Percentiles rank a stretch among this genome's conserved stretches.
These are phyloP conservation scores for Drosophila silvestris DNA, from an alignment of 2,888 invertebrate genomes.

Conservation along the genomic window DNA sequence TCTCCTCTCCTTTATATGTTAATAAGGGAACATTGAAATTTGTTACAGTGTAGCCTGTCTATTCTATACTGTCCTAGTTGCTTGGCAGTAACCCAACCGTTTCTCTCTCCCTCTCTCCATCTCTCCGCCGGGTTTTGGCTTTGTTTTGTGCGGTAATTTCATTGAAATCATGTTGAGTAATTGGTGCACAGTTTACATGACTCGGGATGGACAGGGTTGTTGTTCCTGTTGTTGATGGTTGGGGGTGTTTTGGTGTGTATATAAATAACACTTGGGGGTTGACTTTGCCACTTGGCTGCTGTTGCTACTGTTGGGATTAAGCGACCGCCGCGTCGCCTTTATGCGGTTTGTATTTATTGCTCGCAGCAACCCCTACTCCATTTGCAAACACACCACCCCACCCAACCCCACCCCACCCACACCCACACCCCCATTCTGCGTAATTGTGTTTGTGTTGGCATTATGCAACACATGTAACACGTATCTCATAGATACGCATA, in stretches of 20 bases:
- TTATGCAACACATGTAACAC: conserved; percentile 76
- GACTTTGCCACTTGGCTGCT: conserved; percentile 43
- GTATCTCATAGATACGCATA: conserved; percentile 73
- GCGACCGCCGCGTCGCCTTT: conserved; percentile 71
- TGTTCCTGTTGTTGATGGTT: conserved; percentile 11
- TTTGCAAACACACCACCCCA: not conserved
- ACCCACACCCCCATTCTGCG: not conserved
- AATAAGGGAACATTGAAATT: not conserved
- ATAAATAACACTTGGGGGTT: conserved; percentile 71
- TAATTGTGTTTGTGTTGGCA: conserved; percentile 71
- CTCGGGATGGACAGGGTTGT: conserved; percentile 13
- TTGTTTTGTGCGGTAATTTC: conserved; percentile 82
- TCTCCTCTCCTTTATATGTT: not conserved
- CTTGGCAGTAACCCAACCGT: not conserved
- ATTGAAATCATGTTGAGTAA: conserved; percentile 85
- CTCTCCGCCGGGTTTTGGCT: conserved; percentile 37
- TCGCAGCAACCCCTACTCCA: conserved; percentile 13
- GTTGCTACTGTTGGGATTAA: conserved; percentile 65
- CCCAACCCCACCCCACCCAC: not conserved
- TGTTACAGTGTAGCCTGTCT: conserved; percentile 1
- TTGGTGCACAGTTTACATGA: conserved; percentile 64
- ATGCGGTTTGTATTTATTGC: conserved; percentile 84
- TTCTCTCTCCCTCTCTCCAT: conserved; percentile 1
- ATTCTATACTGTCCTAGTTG: conserved; percentile 15
- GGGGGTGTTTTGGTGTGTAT: conserved; percentile 27